Conservation (phyloP, 2,797 vertebrate genomes). For the Cyprinodon diabolis region DNA sequence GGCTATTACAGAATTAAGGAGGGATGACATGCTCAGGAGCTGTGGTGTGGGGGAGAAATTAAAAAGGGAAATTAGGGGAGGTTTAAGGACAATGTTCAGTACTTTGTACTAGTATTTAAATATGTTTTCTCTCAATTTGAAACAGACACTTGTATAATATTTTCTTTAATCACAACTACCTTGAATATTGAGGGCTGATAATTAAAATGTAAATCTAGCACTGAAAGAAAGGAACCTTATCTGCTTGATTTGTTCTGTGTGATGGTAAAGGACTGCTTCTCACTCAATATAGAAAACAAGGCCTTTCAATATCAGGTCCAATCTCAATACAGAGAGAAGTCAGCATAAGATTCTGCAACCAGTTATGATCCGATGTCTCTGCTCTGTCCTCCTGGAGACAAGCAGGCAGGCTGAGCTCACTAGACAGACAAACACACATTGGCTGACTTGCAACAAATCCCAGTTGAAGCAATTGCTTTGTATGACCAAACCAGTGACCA, state of each 20-base stretch:
- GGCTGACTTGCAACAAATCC: too few species aligned
- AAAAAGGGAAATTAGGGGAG: background rate
- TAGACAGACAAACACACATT: too few species aligned
- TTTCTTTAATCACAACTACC: background rate
- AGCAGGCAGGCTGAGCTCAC: too few species aligned
- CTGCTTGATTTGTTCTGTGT: background rate
- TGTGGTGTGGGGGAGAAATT: slow-evolving; percentile 2
- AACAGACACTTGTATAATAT: background rate
- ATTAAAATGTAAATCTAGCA: background rate
- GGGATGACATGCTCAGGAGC: slow-evolving; percentile 42
- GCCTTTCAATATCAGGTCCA: too few species aligned
- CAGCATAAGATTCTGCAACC: too few species aligned
- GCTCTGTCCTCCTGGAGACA: too few species aligned
- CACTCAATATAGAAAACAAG: too few species aligned
- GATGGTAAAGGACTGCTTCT: background rate
- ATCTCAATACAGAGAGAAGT: too few species aligned
- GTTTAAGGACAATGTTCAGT: background rate
- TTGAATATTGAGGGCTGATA: background rate
- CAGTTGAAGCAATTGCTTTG: too few species aligned
- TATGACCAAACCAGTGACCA: too few species aligned
- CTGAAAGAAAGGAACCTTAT: background rate
- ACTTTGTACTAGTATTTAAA: background rate
- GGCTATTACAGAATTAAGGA: slow-evolving; percentile 53
- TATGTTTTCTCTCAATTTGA: too few species aligned
- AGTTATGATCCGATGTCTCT: too few species aligned